phyloP scores from a whole-genome alignment of 1,140 invertebrate genomes.

The Geopemphigus sp. region DNA sequence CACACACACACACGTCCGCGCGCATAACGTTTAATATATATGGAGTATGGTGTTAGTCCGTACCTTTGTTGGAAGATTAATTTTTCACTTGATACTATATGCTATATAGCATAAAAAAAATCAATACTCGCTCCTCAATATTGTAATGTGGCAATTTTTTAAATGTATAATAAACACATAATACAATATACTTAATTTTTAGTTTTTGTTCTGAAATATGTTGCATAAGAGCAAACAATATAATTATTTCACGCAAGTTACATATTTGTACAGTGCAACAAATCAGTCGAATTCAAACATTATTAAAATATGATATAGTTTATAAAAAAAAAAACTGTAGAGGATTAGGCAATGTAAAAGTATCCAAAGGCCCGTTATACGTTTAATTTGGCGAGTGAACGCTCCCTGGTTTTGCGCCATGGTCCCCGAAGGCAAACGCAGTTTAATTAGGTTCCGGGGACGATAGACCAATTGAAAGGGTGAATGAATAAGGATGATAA shows the following conservation, averaged over 20 bases:
- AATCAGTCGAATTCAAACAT: conserved; percentile 27
- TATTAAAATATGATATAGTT: conserved; percentile 39
- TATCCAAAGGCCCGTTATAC: not conserved
- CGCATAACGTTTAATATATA: too few species aligned
- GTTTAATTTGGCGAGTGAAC: conserved; percentile 29
- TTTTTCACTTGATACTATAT: not conserved
- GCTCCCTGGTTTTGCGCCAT: conserved; percentile 18
- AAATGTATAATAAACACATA: not conserved
- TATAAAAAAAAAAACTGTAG: not conserved
- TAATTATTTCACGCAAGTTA: not conserved
- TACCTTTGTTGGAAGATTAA: not conserved
- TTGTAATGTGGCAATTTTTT: not conserved
- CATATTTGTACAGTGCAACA: not conserved
- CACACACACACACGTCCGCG: not conserved
- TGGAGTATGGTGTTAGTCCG: not conserved
- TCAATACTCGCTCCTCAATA: not conserved
- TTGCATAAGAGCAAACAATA: conserved; percentile 2
- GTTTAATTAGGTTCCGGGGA: conserved; percentile 40
- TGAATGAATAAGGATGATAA: not conserved
- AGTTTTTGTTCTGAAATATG: not conserved
- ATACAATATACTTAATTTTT: too few species aligned
- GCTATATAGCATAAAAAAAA: not conserved
- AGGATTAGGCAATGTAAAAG: not conserved
- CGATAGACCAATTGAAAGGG: not conserved
- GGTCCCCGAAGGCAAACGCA: conserved; percentile 16